Base-by-base conservation (phyloP, 2,888 invertebrate species). In the Cremastinae sp. region DNA sequence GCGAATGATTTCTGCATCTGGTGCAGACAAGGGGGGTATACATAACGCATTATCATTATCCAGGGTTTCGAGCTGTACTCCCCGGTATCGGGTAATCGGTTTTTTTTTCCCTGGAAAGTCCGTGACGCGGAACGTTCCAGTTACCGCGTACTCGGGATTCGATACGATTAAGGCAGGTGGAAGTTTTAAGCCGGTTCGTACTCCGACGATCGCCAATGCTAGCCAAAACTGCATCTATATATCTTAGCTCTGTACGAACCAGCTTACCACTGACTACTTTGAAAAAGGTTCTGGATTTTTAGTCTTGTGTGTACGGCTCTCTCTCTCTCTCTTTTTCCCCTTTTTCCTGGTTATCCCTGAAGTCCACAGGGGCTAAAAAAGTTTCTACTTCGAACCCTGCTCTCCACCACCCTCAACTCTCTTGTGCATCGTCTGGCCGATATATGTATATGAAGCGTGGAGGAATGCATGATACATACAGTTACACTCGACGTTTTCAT, bases 111-210 rank as follows among this genome's bases (percentile, higher is more conserved):
- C 51, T 59, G 14, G 10, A 78, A 65, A 69, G 61, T 65, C 34
- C 68, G 58, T 68, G 61, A 20, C 47, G 64, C 14, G 18, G 58
- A 36, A 22, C 18, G 70, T 56, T 71, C 73, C 76, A 80, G 78
- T 80, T 78, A 75, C 66, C 54, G 53, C 59, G 59, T 78, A 78
- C 47, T 61, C 51, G 75, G 77, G 74, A 62, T 73, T 75, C 73
- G 78, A 78, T 72, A 71, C 72, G 75, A 74, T 79, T 66, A 74
- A 68, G 71, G 49, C 41, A 34, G 71, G 56, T 68, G 65, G 65
- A 65, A 74, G 65, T 54, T 70, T 70, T 61, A 49, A 38, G 43
- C 43, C 54, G 22, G 36, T 53, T 34, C 22, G 58, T 12, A 69
- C 65, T 77, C 56, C 70, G 59, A 36, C 45, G 20, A 45, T 43